Conservation (phyloP, 64 coral and sea anemone species). For the Montipora cactus region DNA sequence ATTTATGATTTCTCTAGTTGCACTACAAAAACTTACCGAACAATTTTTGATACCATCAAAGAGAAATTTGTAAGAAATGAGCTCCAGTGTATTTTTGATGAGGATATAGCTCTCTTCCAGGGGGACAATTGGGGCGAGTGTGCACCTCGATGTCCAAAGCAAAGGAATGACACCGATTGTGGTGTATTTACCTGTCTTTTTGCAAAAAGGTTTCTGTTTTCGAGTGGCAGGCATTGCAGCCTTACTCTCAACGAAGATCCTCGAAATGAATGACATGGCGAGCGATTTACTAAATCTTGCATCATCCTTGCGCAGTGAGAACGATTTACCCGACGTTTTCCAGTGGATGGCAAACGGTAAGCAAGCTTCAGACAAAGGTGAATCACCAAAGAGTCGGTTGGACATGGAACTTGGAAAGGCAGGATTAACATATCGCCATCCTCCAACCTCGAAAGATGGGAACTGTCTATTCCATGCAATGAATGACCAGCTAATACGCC, state of each 20-base stretch:
- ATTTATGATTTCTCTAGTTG: constrained; percentile 36
- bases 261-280: background rate
- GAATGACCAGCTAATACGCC: constrained; percentile 35
- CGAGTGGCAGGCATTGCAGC: background rate
- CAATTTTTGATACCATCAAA: constrained; percentile 33
- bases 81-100: background rate
- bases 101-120: background rate
- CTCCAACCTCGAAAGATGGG: background rate
- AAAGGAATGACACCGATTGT: background rate
- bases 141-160: background rate
- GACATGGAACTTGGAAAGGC: too few relatives aligned
- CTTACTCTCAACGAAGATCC: background rate
- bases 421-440: background rate
- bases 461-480: constrained; percentile 45
- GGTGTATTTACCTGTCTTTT: background rate
- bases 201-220: background rate
- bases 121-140: background rate
- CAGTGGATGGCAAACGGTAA: background rate
- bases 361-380: background rate
- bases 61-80: constrained; percentile 2
- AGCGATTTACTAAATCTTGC: background rate
- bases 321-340: background rate
- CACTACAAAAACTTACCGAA: background rate
- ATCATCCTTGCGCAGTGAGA: background rate
- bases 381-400: background rate